A percentile compares a stretch with the other conserved stretches of the same genome.
These are phyloP conservation scores for Leucopsar rothschildi DNA, from an alignment of 2,113 vertebrate genomes.

Conservation along the genomic window DNA sequence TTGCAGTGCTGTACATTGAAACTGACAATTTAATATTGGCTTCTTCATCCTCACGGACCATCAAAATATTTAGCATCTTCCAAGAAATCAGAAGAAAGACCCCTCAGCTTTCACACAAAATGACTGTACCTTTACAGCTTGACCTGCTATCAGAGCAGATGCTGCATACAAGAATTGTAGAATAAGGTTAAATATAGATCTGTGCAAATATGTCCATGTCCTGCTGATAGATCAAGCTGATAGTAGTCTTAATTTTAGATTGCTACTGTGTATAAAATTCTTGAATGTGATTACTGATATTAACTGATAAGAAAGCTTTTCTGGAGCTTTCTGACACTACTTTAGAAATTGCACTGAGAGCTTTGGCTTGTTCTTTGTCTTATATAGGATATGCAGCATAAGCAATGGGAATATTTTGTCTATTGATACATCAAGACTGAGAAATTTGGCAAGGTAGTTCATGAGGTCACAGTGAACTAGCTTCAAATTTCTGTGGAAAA, in stretches of 20 bases:
- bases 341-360: neutral
- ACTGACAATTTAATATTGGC: conserved; percentile 47
- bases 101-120: neutral
- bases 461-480: neutral
- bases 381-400: neutral
- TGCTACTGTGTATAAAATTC: neutral
- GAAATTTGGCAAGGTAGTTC: neutral
- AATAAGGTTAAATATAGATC: neutral
- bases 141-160: neutral
- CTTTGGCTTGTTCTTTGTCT: neutral
- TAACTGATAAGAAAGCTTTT: neutral
- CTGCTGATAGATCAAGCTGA: neutral
- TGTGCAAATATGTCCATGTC: neutral
- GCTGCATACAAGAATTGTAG: neutral
- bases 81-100: neutral
- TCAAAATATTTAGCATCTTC: conserved; percentile 78
- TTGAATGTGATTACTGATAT: neutral
- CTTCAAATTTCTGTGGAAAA: neutral
- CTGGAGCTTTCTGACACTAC: neutral
- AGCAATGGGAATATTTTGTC: neutral
- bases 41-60: conserved; percentile 74
- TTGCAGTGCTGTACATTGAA: conserved; percentile 73
- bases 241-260: neutral
- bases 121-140: neutral
- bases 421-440: neutral